phyloP scores from a whole-genome alignment of 2,113 vertebrate genomes.

The Monarcha castaneiventris region DNA sequence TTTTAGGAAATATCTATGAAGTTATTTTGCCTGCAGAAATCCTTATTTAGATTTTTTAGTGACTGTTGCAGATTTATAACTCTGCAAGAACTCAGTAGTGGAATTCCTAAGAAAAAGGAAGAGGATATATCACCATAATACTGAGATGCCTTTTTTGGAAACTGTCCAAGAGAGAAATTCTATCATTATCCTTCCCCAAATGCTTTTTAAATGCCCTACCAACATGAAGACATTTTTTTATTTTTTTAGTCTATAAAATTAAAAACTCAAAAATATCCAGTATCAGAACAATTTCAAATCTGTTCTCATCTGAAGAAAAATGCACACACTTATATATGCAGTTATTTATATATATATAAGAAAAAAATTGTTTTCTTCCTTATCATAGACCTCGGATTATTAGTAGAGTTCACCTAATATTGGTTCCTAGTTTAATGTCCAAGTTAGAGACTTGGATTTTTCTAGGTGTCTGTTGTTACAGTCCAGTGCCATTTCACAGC shows the following conservation, averaged over 20 bases:
- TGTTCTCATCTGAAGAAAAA: not conserved
- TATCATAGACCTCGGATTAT: not conserved
- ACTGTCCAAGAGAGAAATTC: not conserved
- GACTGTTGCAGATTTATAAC: not conserved
- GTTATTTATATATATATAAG: too few species aligned
- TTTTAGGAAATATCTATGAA: not conserved
- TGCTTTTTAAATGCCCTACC: not conserved
- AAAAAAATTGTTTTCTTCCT: not conserved
- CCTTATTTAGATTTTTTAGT: not conserved
- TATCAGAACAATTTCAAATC: not conserved
- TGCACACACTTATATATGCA: fast-evolving
- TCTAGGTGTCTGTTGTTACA: not conserved
- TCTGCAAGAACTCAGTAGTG: not conserved
- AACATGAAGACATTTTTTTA: not conserved
- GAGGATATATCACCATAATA: not conserved
- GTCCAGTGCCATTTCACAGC: not conserved
- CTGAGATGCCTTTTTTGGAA: not conserved
- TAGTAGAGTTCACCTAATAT: not conserved
- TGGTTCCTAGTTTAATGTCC: not conserved
- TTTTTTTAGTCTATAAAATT: not conserved
- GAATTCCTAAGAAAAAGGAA: not conserved
- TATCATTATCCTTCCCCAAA: not conserved
- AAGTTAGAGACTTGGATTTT: not conserved
- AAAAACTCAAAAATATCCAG: fast-evolving
- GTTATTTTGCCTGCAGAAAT: not conserved